phyloP scores from a whole-genome alignment of 1,140 invertebrate species.

The Vanessa tameamea region DNA sequence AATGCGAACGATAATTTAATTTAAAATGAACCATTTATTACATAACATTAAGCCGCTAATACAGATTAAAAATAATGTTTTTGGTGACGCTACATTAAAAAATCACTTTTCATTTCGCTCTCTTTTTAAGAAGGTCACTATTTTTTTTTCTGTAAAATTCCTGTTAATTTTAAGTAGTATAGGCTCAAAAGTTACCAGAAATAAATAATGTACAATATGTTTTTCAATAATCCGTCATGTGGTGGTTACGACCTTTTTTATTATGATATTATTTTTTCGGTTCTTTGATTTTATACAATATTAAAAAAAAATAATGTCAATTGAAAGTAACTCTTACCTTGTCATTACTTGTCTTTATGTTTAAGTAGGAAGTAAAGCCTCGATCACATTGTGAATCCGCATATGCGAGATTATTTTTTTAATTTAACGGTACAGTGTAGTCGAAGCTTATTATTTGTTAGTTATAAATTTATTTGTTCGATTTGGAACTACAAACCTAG shows the following conservation, averaged over 20 bases:
- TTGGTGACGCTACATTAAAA: conserved; percentile 1
- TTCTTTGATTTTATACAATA: background rate
- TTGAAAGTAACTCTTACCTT: conserved; percentile 31
- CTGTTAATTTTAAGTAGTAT: conserved; percentile 45
- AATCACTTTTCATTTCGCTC: conserved; percentile 11
- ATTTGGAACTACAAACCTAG: background rate
- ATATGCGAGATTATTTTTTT: background rate
- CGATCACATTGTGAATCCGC: background rate
- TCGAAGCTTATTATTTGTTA: conserved; percentile 1
- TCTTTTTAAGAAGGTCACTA: conserved; percentile 40
- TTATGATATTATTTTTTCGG: background rate
- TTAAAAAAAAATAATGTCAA: background rate
- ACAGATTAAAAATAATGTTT: conserved; percentile 4
- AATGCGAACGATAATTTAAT: background rate
- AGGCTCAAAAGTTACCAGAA: conserved; percentile 58
- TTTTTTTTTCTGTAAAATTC: conserved; percentile 30
- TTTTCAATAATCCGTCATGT: conserved; percentile 14
- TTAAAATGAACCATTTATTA: background rate
- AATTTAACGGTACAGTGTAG: background rate
- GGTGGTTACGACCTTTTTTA: background rate
- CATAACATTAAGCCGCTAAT: background rate
- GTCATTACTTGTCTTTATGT: conserved; percentile 35
- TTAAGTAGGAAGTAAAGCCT: conserved; percentile 10
- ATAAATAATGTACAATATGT: conserved; percentile 26
- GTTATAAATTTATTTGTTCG: background rate